Evolutionary conservation across 2,113 vertebrate genomes (phyloP).

Genomic region (Chlamydotis undulata): DNA sequence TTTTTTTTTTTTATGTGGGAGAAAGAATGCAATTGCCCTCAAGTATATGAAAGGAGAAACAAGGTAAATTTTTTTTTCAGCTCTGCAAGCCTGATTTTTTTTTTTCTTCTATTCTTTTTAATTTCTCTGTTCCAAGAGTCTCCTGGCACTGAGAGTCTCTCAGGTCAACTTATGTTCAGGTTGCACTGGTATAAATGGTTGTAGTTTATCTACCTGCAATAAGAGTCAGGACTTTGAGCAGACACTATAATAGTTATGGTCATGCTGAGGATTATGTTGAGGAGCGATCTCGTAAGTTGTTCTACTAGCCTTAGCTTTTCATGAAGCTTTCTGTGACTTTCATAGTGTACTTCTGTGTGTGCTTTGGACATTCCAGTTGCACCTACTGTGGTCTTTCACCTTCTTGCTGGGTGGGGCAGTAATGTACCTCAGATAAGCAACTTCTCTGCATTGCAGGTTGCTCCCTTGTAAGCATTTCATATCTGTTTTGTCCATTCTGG

Average conservation of each 20-base stretch:
- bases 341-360: not conserved
- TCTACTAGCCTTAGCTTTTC: not conserved
- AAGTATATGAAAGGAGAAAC: not conserved
- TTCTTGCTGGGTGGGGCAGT: not conserved
- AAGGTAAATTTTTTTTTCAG: not conserved
- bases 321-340: not conserved
- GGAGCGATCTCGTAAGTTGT: not conserved
- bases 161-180: not conserved
- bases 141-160: not conserved
- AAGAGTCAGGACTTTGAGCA: not conserved
- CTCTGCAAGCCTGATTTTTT: not conserved
- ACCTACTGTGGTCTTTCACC: not conserved
- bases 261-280: not conserved
- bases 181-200: not conserved
- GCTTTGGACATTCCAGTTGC: not conserved
- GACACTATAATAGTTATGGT: not conserved
- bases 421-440: fast-evolving
- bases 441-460: not conserved
- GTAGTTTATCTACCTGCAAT: not conserved
- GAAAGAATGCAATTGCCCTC: not conserved
- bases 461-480: not conserved
- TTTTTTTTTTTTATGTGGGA: not conserved
- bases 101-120: fast-evolving
- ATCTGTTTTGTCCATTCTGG: not conserved
- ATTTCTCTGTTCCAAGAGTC: not conserved